phyloP scores from a whole-genome alignment of 2,113 vertebrate species.

The Piaya cayana region DNA sequence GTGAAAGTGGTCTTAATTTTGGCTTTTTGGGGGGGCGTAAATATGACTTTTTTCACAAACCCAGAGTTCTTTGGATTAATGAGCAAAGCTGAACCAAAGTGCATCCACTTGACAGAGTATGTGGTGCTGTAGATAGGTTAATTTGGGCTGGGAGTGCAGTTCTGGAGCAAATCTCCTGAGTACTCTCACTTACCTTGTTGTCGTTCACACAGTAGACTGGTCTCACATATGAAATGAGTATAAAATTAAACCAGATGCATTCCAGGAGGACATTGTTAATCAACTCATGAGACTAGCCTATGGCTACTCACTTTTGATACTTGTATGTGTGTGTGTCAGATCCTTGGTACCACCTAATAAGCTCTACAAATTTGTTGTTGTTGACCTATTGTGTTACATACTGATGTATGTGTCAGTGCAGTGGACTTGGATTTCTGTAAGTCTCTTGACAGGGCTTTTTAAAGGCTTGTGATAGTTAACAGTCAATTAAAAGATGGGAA shows the following conservation, averaged over 20 bases:
- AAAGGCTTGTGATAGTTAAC: background rate
- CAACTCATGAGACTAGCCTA: background rate
- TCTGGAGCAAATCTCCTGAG: background rate
- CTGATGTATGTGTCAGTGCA: rapidly evolving
- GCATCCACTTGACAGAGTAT: background rate
- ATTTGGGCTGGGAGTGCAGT: background rate
- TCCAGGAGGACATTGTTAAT: background rate
- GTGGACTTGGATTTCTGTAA: background rate
- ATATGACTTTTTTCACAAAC: background rate
- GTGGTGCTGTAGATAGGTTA: background rate
- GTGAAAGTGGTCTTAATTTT: background rate
- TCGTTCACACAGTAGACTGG: background rate
- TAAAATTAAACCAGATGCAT: background rate
- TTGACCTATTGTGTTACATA: background rate
- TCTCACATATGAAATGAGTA: background rate
- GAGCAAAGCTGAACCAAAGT: background rate
- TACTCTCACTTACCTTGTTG: background rate
- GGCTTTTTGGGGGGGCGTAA: background rate
- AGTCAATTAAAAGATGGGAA: background rate
- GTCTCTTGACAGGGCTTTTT: background rate
- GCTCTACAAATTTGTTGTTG: background rate
- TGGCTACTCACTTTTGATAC: background rate
- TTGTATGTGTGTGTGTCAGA: background rate
- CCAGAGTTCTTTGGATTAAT: background rate
- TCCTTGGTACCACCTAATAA: background rate